These are phyloP conservation scores for Mythimna lalbum DNA, from an alignment of 2,888 invertebrate genomes.

Conservation along the genomic window DNA sequence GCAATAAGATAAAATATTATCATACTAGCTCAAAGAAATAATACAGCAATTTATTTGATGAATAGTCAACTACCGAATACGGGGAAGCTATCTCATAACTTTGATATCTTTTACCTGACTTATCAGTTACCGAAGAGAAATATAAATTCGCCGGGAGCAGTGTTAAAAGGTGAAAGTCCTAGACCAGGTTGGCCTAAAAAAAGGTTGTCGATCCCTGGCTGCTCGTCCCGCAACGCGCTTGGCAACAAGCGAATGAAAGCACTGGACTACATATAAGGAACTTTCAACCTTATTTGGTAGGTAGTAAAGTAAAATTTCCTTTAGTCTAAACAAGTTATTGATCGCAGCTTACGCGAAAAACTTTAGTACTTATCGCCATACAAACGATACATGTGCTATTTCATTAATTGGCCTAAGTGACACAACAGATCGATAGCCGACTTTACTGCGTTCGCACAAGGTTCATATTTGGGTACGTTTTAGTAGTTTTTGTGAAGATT, in stretches of 20 bases:
- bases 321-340: constrained; percentile 77
- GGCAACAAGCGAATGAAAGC: constrained; percentile 88
- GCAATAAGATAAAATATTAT: constrained; percentile 5
- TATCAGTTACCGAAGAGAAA: constrained; percentile 28
- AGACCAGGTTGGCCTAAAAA: constrained; percentile 81
- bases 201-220: constrained; percentile 84
- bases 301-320: constrained; percentile 49
- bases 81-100: constrained; percentile 11
- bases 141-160: constrained; percentile 47
- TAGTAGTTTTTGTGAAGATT: constrained; percentile 43
- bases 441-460: constrained; percentile 41
- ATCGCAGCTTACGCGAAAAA: constrained; percentile 88
- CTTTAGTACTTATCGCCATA: constrained; percentile 86
- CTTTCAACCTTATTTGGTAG: constrained; percentile 48
- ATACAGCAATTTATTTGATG: constrained; percentile 21
- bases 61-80: constrained; percentile 14
- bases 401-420: constrained; percentile 80
- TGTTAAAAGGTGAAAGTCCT: constrained; percentile 80
- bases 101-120: constrained; percentile 15
- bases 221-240: constrained; percentile 80
- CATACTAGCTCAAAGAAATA: constrained; percentile 18
- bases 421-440: constrained; percentile 51
- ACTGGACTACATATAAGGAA: constrained; percentile 56
- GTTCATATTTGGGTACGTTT: constrained; percentile 34
- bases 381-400: constrained; percentile 81